These are phyloP conservation scores for Hydroisotoma schaefferi DNA, from an alignment of 2,888 invertebrate genomes.

Conservation along the genomic window DNA sequence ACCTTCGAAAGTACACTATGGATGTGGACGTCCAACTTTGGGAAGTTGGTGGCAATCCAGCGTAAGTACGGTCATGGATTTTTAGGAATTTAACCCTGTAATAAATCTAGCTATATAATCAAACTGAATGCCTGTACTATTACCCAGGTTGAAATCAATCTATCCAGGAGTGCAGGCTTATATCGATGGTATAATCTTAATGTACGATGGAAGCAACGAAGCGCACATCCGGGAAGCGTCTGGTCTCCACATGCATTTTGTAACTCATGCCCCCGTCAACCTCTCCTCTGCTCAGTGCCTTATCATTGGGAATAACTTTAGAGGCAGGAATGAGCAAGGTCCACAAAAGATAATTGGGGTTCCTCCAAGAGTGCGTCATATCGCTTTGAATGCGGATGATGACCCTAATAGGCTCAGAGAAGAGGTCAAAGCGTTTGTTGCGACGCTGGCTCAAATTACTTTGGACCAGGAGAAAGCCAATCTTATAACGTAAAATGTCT, in stretches of 20 bases:
- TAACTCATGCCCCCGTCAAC: conserved; percentile 40
- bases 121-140: neutral
- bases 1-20: conserved; percentile 37
- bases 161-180: conserved; percentile 44
- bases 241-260: conserved; percentile 46
- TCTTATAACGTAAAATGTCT: conserved; percentile 1
- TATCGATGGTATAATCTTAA: conserved; percentile 43
- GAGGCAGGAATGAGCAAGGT: conserved; percentile 36
- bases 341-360: conserved; percentile 45
- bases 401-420: conserved; percentile 41
- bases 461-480: conserved; percentile 41
- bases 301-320: conserved; percentile 44
- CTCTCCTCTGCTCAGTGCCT: conserved; percentile 39
- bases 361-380: conserved; percentile 40
- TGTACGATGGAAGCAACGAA: conserved; percentile 44
- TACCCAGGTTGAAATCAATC: conserved; percentile 38
- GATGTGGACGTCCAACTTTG: conserved; percentile 45
- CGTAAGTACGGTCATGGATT: no score
- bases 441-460: conserved; percentile 39
- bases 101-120: no score
- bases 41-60: conserved; percentile 48
- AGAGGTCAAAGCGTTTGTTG: conserved; percentile 42
- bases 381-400: conserved; percentile 47
- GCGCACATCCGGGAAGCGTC: conserved; percentile 38
- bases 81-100: no score